These are phyloP conservation scores for Oreohelix idahoensis DNA, from an alignment of 1,140 invertebrate species.

Conservation along the genomic window DNA sequence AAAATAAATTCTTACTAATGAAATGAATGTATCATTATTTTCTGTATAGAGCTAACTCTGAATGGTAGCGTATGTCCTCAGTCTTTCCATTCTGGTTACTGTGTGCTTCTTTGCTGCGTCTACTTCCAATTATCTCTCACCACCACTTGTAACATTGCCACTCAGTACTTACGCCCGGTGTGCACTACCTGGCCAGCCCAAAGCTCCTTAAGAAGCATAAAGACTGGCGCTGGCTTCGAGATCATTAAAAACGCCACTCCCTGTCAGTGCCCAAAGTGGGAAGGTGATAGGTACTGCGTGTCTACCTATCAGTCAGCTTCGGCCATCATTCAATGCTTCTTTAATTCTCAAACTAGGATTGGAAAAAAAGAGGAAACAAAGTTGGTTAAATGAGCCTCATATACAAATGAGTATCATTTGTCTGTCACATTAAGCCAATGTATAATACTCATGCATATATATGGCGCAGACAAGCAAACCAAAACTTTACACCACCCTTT, in stretches of 20 bases:
- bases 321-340: slow-evolving; percentile 28
- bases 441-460: too few relatives aligned
- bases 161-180: slow-evolving; percentile 53
- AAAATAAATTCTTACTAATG: background rate
- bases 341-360: slow-evolving; percentile 32
- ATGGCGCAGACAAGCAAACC: too few relatives aligned
- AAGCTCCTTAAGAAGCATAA: background rate
- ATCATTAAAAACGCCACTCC: slow-evolving; percentile 41
- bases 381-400: too few relatives aligned
- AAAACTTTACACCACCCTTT: too few relatives aligned
- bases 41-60: too few relatives aligned
- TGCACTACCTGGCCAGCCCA: slow-evolving; percentile 42
- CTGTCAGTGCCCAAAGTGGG: slow-evolving; percentile 42
- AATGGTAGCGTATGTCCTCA: background rate
- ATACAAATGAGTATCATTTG: too few relatives aligned
- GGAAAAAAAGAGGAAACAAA: background rate
- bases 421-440: too few relatives aligned
- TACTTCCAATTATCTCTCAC: slow-evolving; percentile 27
- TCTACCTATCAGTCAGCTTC: slow-evolving; percentile 24
- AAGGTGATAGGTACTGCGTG: slow-evolving; percentile 5
- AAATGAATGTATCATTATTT: too few relatives aligned
- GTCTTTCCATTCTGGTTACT: background rate
- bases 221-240: slow-evolving; percentile 41
- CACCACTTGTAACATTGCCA: slow-evolving; percentile 40
- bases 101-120: background rate